Base-by-base conservation (phyloP, 2,113 vertebrate genomes). In the Nothocercus nigrocapillus region DNA sequence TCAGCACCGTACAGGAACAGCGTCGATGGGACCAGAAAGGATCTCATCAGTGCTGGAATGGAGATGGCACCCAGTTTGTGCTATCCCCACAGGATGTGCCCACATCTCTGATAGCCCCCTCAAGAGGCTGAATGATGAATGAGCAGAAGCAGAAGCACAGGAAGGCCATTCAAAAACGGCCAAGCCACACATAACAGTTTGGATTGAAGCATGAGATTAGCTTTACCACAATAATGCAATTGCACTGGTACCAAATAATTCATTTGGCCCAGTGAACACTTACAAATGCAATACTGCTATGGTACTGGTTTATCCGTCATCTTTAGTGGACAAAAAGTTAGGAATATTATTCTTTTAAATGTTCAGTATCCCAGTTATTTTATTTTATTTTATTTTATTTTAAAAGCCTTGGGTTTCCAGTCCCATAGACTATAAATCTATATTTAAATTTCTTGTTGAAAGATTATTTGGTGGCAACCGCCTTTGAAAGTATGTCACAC, bases 31-130 rank as follows among this genome's bases (percentile, higher is more conserved):
- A 73, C 7, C 73, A 0, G 0, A 49, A 25, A 24, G 36, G 11
- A 58, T 2, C 1, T 42, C 1, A 1, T 6, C 1, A 1, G 19
- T 72, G 19, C 28, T 89, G 44, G 10, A 15, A 0, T 0, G 54
- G 56, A 75, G 24, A 9, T 63, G 30, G 19, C 51, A 49, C 34
- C 24, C 5, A 54, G 51, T 11, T 5, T 51, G 5, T 19, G 9
- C 24, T 64, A 5, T 8, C n/a, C 9, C 7, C 16, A 18, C 30
- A 49, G 47, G 47, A 49, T 22, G 18, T 49, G 47, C 21, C 47
- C 21, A 22, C 47, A 49, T 21, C 22, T 49, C 20, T 49, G 47
- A 49, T 22, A 49, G 20, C 47, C 47, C 47, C 51, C 49, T 56
- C 67, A 24, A 62, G 59, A 72, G 30, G n/a, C 59, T 49, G 13